These are phyloP conservation scores for Abscondita cerata DNA, from an alignment of 2,888 invertebrate species.

Conservation along the genomic window DNA sequence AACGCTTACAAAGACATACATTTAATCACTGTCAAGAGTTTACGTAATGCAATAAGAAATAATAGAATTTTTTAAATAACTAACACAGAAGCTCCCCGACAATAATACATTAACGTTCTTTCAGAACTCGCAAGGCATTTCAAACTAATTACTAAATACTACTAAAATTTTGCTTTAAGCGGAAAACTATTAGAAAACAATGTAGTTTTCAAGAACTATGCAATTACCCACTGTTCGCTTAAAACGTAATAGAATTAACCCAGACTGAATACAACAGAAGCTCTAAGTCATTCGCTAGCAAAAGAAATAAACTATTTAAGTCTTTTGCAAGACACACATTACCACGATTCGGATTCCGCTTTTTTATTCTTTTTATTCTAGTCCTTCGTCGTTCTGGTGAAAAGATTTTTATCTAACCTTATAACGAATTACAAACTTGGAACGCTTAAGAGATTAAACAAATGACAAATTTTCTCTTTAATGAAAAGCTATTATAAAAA, in stretches of 20 bases:
- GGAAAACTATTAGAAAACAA: constrained; percentile 7
- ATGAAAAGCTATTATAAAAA: too few relatives aligned
- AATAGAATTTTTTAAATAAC: too few relatives aligned
- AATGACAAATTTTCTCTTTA: constrained; percentile 1
- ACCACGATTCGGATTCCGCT: background rate
- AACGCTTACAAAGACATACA: constrained; percentile 2
- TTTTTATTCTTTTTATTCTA: background rate
- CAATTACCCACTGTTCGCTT: constrained; percentile 9
- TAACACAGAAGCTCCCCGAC: too few relatives aligned
- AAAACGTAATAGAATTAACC: constrained; percentile 7
- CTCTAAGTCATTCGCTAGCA: constrained; percentile 6
- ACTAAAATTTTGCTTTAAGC: background rate
- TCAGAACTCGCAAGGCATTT: constrained; percentile 8
- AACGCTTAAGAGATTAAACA: constrained; percentile 8
- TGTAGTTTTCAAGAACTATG: background rate
- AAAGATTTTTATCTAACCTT: constrained; percentile 8
- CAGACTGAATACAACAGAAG: constrained; percentile 2
- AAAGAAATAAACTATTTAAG: constrained; percentile 11
- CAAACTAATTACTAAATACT: constrained; percentile 12
- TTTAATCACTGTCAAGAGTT: background rate
- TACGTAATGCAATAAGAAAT: too few relatives aligned
- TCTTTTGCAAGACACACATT: constrained; percentile 9
- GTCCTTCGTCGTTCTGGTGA: constrained; percentile 2
- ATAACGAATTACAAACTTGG: too few relatives aligned
- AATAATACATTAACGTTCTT: background rate